These are phyloP conservation scores for Hycleus phaleratus DNA, from an alignment of 1,140 invertebrate species.

Conservation along the genomic window DNA sequence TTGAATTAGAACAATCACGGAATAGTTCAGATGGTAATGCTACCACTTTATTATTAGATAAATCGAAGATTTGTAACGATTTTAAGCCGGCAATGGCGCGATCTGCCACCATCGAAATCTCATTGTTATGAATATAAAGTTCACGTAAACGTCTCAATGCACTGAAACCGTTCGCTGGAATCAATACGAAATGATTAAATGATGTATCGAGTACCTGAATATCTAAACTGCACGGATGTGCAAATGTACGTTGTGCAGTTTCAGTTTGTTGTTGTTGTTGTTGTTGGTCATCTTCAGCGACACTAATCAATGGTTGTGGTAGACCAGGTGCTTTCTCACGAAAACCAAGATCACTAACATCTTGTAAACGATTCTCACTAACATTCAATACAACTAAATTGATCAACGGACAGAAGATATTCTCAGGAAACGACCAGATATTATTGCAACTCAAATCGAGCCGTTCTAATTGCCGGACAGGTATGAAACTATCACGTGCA, in stretches of 20 bases:
- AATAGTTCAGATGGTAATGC: slow-evolving; percentile 79
- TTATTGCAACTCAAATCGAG: slow-evolving; percentile 83
- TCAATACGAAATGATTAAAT: slow-evolving; percentile 71
- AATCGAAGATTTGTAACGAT: slow-evolving; percentile 70
- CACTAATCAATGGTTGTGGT: slow-evolving; percentile 55
- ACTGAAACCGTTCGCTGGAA: slow-evolving; percentile 73
- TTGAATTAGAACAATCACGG: slow-evolving; percentile 62
- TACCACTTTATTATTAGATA: slow-evolving; percentile 81
- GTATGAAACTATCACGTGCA: slow-evolving; percentile 61
- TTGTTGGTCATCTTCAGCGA: slow-evolving; percentile 42
- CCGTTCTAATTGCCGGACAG: slow-evolving; percentile 64
- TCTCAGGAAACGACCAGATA: slow-evolving; percentile 78
- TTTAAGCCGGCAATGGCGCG: slow-evolving; percentile 69
- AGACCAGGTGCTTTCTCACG: slow-evolving; percentile 48
- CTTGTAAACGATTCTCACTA: slow-evolving; percentile 76
- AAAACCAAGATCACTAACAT: slow-evolving; percentile 73
- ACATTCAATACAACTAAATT: slow-evolving; percentile 71
- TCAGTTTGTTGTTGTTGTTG: slow-evolving; percentile 39
- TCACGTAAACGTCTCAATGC: slow-evolving; percentile 64
- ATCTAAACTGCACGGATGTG: slow-evolving; percentile 62
- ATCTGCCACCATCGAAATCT: slow-evolving; percentile 77
- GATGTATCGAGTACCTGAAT: slow-evolving; percentile 78
- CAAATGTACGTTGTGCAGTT: slow-evolving; percentile 38
- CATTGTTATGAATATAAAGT: slow-evolving; percentile 74
- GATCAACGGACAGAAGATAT: slow-evolving; percentile 72